Evolutionary conservation across 2,113 vertebrate species (phyloP), one percentile per base, ranked within the genome.

Genomic region (Prochilodus magdalenae): DNA sequence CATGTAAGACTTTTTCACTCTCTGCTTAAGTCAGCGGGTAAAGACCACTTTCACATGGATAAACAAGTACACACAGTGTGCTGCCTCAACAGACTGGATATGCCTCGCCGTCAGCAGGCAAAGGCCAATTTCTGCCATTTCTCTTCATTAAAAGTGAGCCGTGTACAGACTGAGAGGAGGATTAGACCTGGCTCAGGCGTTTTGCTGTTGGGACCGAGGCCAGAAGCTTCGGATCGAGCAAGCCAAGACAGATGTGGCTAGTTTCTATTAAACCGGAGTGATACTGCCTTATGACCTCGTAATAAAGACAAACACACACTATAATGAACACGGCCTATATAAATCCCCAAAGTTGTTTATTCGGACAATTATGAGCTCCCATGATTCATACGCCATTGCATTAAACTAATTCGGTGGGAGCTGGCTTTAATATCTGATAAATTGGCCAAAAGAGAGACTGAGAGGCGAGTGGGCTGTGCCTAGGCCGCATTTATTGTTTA

Each of bases 361-460:
- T 90, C 88, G 86, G 90, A 93, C 91, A 90, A 90, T 93, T 91
- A 90, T 84, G 88, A 91, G 89, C 87, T 80, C 82, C 83, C 77
- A 87, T 92, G 92, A 91, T 93, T 93, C 92, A 93, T 92, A 87
- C 87, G 89, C 88, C 89, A 90, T 92, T 90, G 91, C 88, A 88
- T 87, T 89, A 79, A 27, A 86, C 88, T 89, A 91, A 91, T 89
- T 89, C 88, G 87, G 86, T 83, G 40, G 33, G 27, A 76, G 74
- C 70, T 74, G 81, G 67, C 49, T 84, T 76, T 80, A 83, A 76
- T 83, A 80, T 77, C 57, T 49, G 59, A 83, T 83, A 75, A 62
- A 85, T 79, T 82, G 71, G 5, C 44, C 65, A 36, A 14, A 53
- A 65, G 74, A 75, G 67, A 78, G 22, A 53, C 33, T 62, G 29